A percentile compares a stretch with the other conserved stretches of the same genome.
phyloP scores from a whole-genome alignment of 2,888 invertebrate species.

The Chrysolina oricalcia region DNA sequence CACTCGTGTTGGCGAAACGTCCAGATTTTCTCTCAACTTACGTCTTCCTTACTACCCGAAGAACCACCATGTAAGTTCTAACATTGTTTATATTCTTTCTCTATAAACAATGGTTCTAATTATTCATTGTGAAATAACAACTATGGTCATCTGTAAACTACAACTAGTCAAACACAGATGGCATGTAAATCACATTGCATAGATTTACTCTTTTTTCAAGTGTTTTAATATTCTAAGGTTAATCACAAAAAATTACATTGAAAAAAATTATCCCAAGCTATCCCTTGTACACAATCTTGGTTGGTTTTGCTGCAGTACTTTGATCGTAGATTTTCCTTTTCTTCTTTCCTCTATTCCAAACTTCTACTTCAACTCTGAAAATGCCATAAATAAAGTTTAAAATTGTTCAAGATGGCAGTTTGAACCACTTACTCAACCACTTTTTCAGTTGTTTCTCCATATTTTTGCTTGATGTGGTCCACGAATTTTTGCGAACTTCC shows the following conservation, averaged over 20 bases:
- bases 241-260: not conserved
- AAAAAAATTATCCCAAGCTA: constrained; percentile 20
- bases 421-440: constrained; percentile 50
- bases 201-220: too few relatives aligned
- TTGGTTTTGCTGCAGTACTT: constrained; percentile 44
- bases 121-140: too few relatives aligned
- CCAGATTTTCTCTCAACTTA: too few relatives aligned
- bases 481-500: constrained; percentile 54
- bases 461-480: constrained; percentile 55
- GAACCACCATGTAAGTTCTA: too few relatives aligned
- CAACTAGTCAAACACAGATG: too few relatives aligned
- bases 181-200: too few relatives aligned
- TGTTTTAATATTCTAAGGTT: too few relatives aligned
- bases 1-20: too few relatives aligned
- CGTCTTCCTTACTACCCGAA: too few relatives aligned
- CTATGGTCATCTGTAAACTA: too few relatives aligned
- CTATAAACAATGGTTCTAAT: too few relatives aligned
- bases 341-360: constrained; percentile 53
- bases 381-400: constrained; percentile 32
- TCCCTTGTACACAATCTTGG: constrained; percentile 36
- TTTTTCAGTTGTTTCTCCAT: constrained; percentile 57
- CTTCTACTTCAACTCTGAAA: constrained; percentile 53
- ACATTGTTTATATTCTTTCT: too few relatives aligned
- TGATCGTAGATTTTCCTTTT: constrained; percentile 51
- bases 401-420: constrained; percentile 30